Conservation (phyloP, 2,113 vertebrate species). For the Lepus timidus region DNA sequence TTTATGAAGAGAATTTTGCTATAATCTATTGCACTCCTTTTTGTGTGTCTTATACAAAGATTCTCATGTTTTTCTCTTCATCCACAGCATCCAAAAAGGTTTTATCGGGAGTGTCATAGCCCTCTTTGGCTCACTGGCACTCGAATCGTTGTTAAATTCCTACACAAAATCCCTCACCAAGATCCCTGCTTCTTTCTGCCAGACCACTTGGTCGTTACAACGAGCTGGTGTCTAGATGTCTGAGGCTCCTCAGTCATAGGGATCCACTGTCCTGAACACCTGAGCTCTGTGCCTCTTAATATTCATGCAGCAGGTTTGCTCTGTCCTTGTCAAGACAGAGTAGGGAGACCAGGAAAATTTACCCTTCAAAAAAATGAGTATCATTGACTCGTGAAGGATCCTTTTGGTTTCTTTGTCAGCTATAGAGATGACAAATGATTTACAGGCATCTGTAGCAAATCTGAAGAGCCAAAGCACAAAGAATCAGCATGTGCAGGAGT, state of each 20-base stretch:
- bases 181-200: rapidly evolving
- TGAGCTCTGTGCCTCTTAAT: slow-evolving; percentile 35
- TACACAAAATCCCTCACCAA: too few relatives aligned
- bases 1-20: not conserved
- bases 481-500: not conserved
- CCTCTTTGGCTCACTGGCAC: not conserved
- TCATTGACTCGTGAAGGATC: slow-evolving; percentile 80
- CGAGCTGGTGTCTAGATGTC: rapidly evolving
- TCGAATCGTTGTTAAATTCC: too few relatives aligned
- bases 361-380: slow-evolving; percentile 85
- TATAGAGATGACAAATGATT: slow-evolving; percentile 72
- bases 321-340: slow-evolving; percentile 86
- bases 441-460: not conserved
- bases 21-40: not conserved
- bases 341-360: slow-evolving; percentile 80
- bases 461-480: not conserved
- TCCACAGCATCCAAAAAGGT: rapidly evolving
- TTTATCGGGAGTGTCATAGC: rapidly evolving
- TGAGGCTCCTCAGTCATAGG: rapidly evolving
- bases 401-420: slow-evolving; percentile 82
- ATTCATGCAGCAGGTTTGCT: slow-evolving; percentile 73
- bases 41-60: not conserved
- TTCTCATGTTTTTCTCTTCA: not conserved
- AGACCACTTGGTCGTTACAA: not conserved
- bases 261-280: not conserved